Conservation (phyloP, 2,888 invertebrate species). For the Torymus aiolomorphi region DNA sequence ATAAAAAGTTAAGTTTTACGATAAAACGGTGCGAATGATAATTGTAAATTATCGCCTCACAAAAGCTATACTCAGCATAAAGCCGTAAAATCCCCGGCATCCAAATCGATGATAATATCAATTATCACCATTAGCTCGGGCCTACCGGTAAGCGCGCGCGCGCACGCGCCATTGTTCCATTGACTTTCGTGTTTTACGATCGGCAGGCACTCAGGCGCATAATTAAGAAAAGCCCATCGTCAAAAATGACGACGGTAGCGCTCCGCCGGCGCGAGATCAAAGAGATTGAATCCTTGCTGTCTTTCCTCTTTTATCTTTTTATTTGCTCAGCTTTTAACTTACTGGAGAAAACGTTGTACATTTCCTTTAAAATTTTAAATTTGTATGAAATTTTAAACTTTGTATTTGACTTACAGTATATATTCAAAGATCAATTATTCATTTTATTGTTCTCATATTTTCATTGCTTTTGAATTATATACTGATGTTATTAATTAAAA, state of each 20-base stretch:
- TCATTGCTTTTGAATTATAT: no score
- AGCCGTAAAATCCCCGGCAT: conserved; percentile 32
- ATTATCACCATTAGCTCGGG: conserved; percentile 47
- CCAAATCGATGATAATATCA: conserved; percentile 57
- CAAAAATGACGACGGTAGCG: conserved; percentile 36
- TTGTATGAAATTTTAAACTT: no score
- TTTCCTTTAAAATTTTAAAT: no score
- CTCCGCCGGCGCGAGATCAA: conserved; percentile 65
- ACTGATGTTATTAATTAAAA: no score
- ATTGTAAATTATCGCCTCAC: conserved; percentile 48
- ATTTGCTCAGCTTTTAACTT: conserved; percentile 49
- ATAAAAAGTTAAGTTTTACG: conserved; percentile 23
- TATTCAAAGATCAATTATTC: no score
- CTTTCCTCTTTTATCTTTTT: conserved; percentile 47
- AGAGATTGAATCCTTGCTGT: conserved; percentile 49
- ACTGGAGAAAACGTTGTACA: not conserved
- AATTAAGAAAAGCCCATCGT: conserved; percentile 40
- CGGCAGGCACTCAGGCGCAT: conserved; percentile 33
- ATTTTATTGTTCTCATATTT: no score
- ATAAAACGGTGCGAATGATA: conserved; percentile 27
- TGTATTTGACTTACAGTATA: no score
- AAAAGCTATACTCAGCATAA: conserved; percentile 27
- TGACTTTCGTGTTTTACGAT: conserved; percentile 36
- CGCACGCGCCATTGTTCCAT: conserved; percentile 31
- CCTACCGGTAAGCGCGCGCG: not conserved